Evolutionary conservation across 2,113 vertebrate species (phyloP).

Genomic region (Xenopus borealis): DNA sequence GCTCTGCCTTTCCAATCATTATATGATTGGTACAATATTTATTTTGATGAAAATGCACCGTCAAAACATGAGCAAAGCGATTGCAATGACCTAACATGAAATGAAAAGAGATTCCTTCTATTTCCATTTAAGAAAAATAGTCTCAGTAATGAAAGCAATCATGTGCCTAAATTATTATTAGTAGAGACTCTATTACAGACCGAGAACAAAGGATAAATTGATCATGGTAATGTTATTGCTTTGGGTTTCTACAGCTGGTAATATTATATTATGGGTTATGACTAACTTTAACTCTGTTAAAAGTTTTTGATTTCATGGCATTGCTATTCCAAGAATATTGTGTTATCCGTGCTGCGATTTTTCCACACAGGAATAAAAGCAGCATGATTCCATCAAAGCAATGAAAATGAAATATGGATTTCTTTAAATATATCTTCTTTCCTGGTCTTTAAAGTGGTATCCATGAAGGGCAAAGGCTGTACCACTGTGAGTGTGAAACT

Average conservation of each 20-base stretch:
- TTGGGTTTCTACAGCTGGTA: not conserved
- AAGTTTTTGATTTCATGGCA: not conserved
- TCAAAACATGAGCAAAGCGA: constrained; percentile 3
- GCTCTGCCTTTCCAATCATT: constrained; percentile 37
- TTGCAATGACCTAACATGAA: constrained; percentile 23
- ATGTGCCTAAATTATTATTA: not conserved
- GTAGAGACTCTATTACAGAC: not conserved
- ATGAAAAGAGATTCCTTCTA: not conserved
- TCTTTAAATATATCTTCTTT: too few relatives aligned
- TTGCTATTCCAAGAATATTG: constrained; percentile 18
- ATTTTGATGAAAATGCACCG: constrained; percentile 43
- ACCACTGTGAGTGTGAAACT: too few relatives aligned
- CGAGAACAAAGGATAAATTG: constrained; percentile 30
- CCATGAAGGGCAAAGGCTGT: too few relatives aligned
- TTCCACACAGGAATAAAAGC: too few relatives aligned
- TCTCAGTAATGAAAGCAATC: constrained; percentile 27
- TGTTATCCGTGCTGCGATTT: too few relatives aligned
- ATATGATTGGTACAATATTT: constrained; percentile 40
- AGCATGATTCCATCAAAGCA: too few relatives aligned
- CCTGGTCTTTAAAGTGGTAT: too few relatives aligned
- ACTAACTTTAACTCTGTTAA: constrained; percentile 16
- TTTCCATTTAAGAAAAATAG: constrained; percentile 36
- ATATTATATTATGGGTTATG: constrained; percentile 9
- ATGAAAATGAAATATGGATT: too few relatives aligned
- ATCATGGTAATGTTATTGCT: constrained; percentile 28